Conservation (phyloP, 2,113 vertebrate genomes). For the Perognathus longimembris region DNA sequence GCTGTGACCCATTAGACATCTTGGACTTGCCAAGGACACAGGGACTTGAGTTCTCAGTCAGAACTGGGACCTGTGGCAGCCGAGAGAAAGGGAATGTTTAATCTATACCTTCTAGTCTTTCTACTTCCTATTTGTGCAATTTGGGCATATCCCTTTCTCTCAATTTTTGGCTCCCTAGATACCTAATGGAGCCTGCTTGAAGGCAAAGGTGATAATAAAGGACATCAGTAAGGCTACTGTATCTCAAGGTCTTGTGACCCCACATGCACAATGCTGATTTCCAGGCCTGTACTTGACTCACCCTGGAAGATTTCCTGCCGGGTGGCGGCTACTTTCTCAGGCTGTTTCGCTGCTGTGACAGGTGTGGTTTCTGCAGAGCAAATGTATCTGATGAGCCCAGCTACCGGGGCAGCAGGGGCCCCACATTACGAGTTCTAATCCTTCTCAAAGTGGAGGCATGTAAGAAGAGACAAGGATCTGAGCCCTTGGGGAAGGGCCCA, state of each 20-base stretch:
- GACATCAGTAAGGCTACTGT: too few species aligned
- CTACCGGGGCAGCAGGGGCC: background rate
- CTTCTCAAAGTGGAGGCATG: background rate
- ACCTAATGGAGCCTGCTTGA: background rate
- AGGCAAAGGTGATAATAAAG: background rate
- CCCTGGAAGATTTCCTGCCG: conserved; percentile 92
- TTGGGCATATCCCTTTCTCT: background rate
- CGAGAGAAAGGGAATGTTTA: background rate
- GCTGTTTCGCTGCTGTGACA: conserved; percentile 84
- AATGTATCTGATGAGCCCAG: background rate
- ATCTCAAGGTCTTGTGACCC: too few species aligned
- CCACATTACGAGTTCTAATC: background rate
- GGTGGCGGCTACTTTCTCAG: conserved; percentile 90
- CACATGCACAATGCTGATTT: too few species aligned
- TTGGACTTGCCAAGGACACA: background rate
- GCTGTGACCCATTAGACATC: background rate
- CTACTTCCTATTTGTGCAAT: background rate
- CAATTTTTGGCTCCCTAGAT: background rate
- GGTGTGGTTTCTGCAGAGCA: conserved; percentile 85
- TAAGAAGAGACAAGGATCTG: too few species aligned
- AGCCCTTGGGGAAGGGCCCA: background rate
- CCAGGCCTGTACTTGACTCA: conserved; percentile 58
- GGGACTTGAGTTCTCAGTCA: background rate
- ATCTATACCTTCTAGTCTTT: background rate
- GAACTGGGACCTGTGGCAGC: background rate